Conservation (phyloP, 1,140 invertebrate genomes). For the Tetragnatha versicolor region DNA sequence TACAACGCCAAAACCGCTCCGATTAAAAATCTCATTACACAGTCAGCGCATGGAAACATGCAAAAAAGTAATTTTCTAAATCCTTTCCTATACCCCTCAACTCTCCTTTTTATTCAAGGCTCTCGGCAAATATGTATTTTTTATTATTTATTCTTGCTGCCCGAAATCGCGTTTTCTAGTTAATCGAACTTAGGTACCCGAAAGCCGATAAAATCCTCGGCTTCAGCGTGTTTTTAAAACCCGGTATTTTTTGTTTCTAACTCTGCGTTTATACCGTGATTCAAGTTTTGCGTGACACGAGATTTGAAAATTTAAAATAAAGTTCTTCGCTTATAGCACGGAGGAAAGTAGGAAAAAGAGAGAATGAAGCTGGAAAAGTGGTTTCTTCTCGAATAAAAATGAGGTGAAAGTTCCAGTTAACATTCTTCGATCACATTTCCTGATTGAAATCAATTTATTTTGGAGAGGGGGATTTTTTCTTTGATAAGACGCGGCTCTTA, state of each 20-base stretch:
- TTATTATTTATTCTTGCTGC: neutral
- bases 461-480: no score
- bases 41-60: conserved; percentile 29
- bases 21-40: conserved; percentile 42
- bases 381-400: neutral
- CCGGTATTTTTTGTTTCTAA: neutral
- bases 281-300: conserved; percentile 36
- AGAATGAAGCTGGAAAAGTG: neutral
- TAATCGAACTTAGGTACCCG: conserved; percentile 17
- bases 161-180: neutral
- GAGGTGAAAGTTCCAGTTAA: neutral
- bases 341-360: neutral
- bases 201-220: conserved; percentile 38
- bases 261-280: conserved; percentile 9
- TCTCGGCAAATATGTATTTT: neutral
- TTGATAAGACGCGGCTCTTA: no score
- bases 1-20: neutral
- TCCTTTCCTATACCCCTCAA: neutral
- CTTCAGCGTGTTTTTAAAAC: neutral
- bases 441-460: conserved; percentile 24
- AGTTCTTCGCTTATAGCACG: neutral
- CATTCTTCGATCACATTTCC: conserved; percentile 23
- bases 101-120: neutral
- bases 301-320: conserved; percentile 35
- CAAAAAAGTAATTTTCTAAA: conserved; percentile 47